Percentiles rank a stretch among this genome's conserved stretches.
Conservation (phyloP, 2,797 vertebrate genomes). For the Danio choprae region DNA sequence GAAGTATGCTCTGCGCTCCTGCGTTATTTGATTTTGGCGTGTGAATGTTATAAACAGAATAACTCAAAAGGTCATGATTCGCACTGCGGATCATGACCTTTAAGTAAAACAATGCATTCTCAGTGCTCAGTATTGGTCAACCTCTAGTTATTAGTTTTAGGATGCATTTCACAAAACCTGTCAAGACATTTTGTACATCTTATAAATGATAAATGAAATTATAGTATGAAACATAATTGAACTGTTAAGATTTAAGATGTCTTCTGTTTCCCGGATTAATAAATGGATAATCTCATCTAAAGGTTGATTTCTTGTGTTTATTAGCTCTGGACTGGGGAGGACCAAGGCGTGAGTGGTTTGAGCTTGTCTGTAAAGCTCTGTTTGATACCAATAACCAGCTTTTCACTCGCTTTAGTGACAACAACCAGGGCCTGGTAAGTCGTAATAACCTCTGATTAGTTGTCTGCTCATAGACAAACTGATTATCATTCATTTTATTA, state of each 20-base stretch:
- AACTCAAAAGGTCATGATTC: too few relatives aligned
- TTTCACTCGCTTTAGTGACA: slow-evolving; percentile 96
- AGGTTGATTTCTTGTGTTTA: slow-evolving; percentile 77
- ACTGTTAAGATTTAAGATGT: not conserved
- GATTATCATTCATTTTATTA: not conserved
- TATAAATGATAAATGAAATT: not conserved
- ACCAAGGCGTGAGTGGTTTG: slow-evolving; percentile 98
- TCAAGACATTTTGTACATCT: not conserved
- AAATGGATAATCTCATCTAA: slow-evolving; percentile 57
- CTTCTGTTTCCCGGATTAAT: not conserved
- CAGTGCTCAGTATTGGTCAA: too few relatives aligned
- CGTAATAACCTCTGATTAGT: not conserved
- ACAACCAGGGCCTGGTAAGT: slow-evolving; percentile 94
- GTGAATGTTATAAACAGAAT: too few relatives aligned
- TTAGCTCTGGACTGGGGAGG: slow-evolving; percentile 98
- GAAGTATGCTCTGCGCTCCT: too few relatives aligned
- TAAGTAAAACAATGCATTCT: too few relatives aligned
- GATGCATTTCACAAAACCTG: not conserved
- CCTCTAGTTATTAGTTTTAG: too few relatives aligned
- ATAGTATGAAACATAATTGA: not conserved
- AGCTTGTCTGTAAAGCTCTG: slow-evolving; percentile 93
- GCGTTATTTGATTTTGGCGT: too few relatives aligned
- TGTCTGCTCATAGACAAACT: not conserved
- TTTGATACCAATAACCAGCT: slow-evolving; percentile 96
- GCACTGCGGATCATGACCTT: too few relatives aligned